A percentile compares a stretch with the other conserved stretches of the same genome.
Conservation (phyloP, 2,888 invertebrate genomes). For the Scaptodrosophila latifasciaeformis region DNA sequence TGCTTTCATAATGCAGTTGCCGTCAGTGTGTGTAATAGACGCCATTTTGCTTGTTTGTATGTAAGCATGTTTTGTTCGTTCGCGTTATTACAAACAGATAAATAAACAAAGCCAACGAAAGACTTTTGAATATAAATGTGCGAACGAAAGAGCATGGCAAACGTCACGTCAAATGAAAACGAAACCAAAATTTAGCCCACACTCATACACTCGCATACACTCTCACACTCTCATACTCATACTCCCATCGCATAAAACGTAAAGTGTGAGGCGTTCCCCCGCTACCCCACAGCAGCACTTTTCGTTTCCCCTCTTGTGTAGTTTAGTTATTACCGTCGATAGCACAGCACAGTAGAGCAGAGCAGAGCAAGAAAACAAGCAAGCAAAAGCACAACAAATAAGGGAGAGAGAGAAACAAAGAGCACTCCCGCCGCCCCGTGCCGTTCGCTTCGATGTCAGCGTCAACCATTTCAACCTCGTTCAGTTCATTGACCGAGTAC, state of each 20-base stretch:
- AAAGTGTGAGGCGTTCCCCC: too few relatives aligned
- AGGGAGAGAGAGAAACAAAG: too few relatives aligned
- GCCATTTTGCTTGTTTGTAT: slow-evolving; percentile 50
- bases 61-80: slow-evolving; percentile 2
- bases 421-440: too few relatives aligned
- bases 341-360: too few relatives aligned
- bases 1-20: slow-evolving; percentile 55
- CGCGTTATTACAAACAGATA: neutral
- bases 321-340: too few relatives aligned
- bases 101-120: slow-evolving; percentile 16
- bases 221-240: slow-evolving; percentile 27
- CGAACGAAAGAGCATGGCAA: neutral
- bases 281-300: too few relatives aligned
- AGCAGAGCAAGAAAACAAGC: too few relatives aligned
- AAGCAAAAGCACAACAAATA: too few relatives aligned
- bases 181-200: slow-evolving; percentile 71
- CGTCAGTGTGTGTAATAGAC: slow-evolving; percentile 51
- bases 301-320: too few relatives aligned
- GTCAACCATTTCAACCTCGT: neutral
- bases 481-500: slow-evolving; percentile 65
- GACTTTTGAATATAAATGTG: slow-evolving; percentile 20
- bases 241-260: too few relatives aligned
- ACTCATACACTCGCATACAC: slow-evolving; percentile 26
- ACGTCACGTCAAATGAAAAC: slow-evolving; percentile 66
- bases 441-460: too few relatives aligned